phyloP scores from a whole-genome alignment of 2,888 invertebrate species.

The Phortica magna region DNA sequence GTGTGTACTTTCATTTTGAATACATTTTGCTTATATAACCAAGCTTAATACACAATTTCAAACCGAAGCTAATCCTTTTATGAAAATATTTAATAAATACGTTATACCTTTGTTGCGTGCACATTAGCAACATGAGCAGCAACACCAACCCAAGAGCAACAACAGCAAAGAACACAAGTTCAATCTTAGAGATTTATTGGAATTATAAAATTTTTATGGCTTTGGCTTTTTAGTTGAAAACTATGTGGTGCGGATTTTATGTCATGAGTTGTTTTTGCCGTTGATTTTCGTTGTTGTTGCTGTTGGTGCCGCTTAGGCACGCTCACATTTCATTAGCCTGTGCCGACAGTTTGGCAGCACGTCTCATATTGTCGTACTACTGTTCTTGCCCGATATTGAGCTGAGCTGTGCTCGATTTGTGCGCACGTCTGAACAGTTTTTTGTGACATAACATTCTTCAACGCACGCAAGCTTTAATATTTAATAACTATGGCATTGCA shows the following conservation, averaged over 20 bases:
- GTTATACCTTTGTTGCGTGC: too few species aligned
- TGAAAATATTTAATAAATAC: conserved; percentile 49
- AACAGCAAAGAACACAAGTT: neutral
- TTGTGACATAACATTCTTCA: neutral
- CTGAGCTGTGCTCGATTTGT: neutral
- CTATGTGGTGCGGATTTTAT: conserved; percentile 17
- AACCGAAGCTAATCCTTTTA: neutral
- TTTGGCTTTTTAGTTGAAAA: conserved; percentile 24
- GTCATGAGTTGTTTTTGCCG: neutral
- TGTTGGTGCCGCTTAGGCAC: neutral
- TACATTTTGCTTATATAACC: too few species aligned
- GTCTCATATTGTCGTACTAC: too few species aligned
- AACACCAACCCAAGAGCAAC: neutral
- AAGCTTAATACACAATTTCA: too few species aligned
- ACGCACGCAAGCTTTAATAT: neutral
- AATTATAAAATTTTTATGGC: conserved; percentile 57
- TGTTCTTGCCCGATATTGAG: too few species aligned
- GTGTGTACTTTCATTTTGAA: too few species aligned
- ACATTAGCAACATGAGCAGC: neutral
- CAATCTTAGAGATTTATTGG: conserved; percentile 58
- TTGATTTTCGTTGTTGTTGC: neutral
- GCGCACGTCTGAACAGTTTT: neutral
- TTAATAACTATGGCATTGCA: neutral
- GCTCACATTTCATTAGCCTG: conserved; percentile 7
- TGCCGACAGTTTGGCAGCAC: neutral